These are phyloP conservation scores for Morpho helenor DNA, from an alignment of 2,888 invertebrate genomes.

Conservation along the genomic window DNA sequence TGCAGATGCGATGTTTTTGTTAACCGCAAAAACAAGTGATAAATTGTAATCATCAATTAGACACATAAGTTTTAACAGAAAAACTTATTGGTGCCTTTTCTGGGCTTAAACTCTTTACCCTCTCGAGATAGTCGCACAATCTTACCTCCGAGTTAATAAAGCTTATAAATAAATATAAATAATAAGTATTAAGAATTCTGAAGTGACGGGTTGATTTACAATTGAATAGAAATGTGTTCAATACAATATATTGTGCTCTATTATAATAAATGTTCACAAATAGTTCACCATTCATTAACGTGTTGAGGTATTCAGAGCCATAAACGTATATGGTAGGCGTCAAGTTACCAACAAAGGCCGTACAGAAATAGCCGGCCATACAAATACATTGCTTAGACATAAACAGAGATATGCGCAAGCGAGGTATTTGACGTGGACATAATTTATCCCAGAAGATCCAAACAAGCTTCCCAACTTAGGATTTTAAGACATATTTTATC, in stretches of 20 bases:
- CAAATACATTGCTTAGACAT: conserved; percentile 19
- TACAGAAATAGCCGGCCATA: conserved; percentile 28
- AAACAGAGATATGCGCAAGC: conserved; percentile 18
- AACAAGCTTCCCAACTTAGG: background rate
- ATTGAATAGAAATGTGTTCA: conserved; percentile 5
- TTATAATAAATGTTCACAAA: conserved; percentile 18
- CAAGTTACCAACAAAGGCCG: conserved; percentile 26
- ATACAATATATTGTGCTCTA: conserved; percentile 11
- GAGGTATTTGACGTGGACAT: conserved; percentile 13
- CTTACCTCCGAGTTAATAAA: no score
- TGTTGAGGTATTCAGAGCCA: conserved; percentile 21
- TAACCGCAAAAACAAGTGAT: no score
- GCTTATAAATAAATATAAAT: no score
- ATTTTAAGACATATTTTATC: no score
- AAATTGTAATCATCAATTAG: no score
- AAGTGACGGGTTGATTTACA: background rate
- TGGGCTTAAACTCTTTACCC: no score
- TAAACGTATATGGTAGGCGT: conserved; percentile 27
- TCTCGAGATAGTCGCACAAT: no score
- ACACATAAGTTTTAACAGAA: no score
- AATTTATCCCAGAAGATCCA: background rate
- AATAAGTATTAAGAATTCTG: no score
- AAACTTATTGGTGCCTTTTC: no score
- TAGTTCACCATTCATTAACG: conserved; percentile 23
- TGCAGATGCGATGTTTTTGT: no score